Conservation (phyloP, 2,113 vertebrate genomes). For the Misgurnus mizolepis region DNA sequence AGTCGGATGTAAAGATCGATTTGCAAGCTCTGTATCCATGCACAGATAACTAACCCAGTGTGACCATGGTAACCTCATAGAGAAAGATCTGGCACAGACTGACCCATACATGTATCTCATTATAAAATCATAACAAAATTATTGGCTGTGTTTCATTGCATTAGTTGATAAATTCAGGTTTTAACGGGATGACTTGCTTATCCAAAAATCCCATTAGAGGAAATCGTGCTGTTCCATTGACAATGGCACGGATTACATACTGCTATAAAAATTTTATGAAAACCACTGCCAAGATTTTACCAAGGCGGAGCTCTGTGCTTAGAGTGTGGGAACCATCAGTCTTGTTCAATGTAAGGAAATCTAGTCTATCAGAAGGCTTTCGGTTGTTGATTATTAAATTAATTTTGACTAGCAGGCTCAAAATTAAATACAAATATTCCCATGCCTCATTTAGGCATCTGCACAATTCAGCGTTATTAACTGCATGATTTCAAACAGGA, state of each 20-base stretch:
- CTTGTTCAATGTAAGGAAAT: constrained; percentile 1
- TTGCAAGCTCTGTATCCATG: not conserved
- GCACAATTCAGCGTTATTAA: not conserved
- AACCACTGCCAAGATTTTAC: constrained; percentile 35
- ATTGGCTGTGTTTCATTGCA: constrained; percentile 12
- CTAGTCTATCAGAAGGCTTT: not conserved
- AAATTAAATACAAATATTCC: not conserved
- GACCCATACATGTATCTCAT: not conserved
- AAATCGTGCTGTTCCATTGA: constrained; percentile 14
- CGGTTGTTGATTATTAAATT: too few relatives aligned
- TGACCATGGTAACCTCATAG: not conserved
- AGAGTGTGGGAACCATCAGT: constrained; percentile 36
- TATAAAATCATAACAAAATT: not conserved
- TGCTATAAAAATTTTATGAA: constrained; percentile 1
- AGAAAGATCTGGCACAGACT: not conserved
- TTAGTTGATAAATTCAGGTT: not conserved
- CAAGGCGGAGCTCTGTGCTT: constrained; percentile 37
- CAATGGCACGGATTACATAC: constrained; percentile 43
- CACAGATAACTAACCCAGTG: not conserved
- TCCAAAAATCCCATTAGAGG: not conserved
- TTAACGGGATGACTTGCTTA: not conserved
- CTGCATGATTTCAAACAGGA: not conserved
- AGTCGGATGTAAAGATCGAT: not conserved
- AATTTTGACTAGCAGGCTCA: not conserved
- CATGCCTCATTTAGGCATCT: not conserved